phyloP scores from a whole-genome alignment of 2,797 vertebrate species.

The Sitta carolinensis region DNA sequence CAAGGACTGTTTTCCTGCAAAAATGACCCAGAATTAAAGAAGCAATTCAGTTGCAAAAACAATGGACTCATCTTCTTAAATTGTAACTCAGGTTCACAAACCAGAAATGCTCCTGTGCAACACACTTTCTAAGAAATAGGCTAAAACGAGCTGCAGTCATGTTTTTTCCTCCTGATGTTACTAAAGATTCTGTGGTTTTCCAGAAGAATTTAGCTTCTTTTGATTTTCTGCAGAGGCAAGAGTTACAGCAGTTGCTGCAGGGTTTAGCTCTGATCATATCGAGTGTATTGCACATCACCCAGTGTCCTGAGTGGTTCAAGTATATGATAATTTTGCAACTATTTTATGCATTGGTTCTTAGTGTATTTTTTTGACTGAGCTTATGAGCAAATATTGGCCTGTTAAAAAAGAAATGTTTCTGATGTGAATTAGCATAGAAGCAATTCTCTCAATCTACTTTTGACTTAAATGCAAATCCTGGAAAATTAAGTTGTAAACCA shows the following conservation, averaged over 20 bases:
- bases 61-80: neutral
- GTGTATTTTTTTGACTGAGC: neutral
- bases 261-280: neutral
- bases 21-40: neutral
- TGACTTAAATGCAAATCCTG: neutral
- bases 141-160: neutral
- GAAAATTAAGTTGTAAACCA: neutral
- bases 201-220: neutral
- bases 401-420: neutral
- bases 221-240: neutral
- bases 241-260: accelerated
- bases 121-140: neutral
- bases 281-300: neutral
- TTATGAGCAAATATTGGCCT: neutral
- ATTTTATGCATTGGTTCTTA: neutral
- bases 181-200: neutral
- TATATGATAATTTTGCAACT: neutral
- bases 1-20: neutral
- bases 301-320: neutral
- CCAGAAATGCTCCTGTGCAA: neutral
- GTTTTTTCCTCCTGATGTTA: neutral
- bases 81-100: neutral
- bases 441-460: neutral
- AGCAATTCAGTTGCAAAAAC: neutral
- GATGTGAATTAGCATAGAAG: neutral